These are phyloP conservation scores for western clawed frog (Xenopus tropicalis) DNA, from an alignment of 2,113 vertebrate species.

Conservation along the genomic window DNA sequence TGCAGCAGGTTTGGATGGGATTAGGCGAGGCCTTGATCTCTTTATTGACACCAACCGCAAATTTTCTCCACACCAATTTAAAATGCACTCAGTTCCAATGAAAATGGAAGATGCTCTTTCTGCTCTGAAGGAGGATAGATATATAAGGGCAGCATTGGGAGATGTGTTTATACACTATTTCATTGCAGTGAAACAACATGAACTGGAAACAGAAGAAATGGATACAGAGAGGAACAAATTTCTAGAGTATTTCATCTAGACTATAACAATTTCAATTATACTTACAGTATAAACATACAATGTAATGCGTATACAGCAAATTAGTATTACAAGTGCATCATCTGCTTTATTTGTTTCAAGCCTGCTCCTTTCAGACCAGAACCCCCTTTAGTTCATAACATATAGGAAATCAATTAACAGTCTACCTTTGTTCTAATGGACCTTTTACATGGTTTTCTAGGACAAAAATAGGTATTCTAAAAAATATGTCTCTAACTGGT, in stretches of 20 bases:
- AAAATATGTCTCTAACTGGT: no score
- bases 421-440: no score
- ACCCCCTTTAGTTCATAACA: no score
- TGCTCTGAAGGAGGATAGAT: constrained; percentile 70
- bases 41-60: constrained; percentile 57
- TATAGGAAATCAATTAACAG: no score
- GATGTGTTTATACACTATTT: constrained; percentile 86
- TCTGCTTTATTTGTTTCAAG: no score
- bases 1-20: constrained; percentile 85
- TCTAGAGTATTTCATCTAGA: constrained; percentile 90
- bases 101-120: constrained; percentile 84
- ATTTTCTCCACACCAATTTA: constrained; percentile 52
- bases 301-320: no score
- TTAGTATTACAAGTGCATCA: no score
- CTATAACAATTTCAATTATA: no score
- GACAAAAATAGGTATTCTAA: no score
- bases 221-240: constrained; percentile 87
- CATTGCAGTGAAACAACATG: constrained; percentile 86
- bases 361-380: no score
- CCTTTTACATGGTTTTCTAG: no score
- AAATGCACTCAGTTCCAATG: constrained; percentile 67
- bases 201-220: constrained; percentile 85
- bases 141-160: constrained; percentile 75
- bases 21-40: constrained; percentile 63
- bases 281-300: no score